These are phyloP conservation scores for Pseudorectes ferrugineus DNA, from an alignment of 2,113 vertebrate species.

Conservation along the genomic window DNA sequence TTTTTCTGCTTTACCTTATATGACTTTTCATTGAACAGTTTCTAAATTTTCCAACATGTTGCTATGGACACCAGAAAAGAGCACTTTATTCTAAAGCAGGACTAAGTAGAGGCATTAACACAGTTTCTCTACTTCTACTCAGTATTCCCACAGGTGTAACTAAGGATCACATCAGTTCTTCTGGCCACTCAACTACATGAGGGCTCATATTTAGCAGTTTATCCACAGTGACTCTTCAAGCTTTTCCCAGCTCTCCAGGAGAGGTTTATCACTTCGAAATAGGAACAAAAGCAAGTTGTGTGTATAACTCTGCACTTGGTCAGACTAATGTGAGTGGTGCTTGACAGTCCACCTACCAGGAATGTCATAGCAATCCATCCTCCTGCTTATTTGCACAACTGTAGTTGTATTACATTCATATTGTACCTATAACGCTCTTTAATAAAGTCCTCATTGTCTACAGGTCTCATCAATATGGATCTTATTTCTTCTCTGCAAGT, in stretches of 20 bases:
- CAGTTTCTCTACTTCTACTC: neutral
- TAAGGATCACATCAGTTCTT: neutral
- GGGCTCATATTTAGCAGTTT: neutral
- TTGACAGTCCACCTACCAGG: neutral
- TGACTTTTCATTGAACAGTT: neutral
- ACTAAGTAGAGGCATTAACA: neutral
- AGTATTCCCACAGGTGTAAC: neutral
- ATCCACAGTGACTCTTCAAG: neutral
- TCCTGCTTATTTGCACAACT: neutral
- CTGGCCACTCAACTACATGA: accelerated
- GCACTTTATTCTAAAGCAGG: neutral
- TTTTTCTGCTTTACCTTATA: neutral
- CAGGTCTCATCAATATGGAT: neutral
- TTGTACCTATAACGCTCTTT: neutral
- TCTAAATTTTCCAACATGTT: neutral
- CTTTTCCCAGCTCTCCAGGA: neutral
- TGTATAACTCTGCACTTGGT: neutral
- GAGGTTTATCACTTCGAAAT: neutral
- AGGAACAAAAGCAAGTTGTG: neutral
- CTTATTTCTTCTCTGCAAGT: neutral
- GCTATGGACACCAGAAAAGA: slow-evolving; percentile 4
- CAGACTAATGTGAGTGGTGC: neutral
- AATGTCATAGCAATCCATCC: neutral
- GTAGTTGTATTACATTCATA: neutral
- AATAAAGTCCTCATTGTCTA: neutral